Evolutionary conservation across 2,888 invertebrate species (phyloP), one percentile per base, ranked within the genome.

Genomic region (Volucella inanis): DNA sequence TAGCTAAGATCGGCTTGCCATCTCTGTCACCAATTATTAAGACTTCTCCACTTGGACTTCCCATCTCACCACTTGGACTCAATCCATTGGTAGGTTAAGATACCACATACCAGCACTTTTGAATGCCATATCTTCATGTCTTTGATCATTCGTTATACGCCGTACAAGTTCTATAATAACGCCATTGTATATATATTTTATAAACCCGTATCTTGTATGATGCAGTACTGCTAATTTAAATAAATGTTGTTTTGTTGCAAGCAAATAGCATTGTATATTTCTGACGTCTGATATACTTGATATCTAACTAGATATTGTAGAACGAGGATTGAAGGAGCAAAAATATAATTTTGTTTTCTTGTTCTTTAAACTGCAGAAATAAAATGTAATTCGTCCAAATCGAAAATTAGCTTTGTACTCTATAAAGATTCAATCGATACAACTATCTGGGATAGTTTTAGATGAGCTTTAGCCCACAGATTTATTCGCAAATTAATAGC

Each of bases 201-300:
- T 45, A 18, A 67, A 54, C 10, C 38, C 31, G 1, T 54, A 41
- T 65, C n/a, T 31, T 12, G 41, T 49, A 55, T 61, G 45, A 45
- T 38, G 45, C 61, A 62, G 52, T 38, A 62, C 52, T 45, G 62
- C 43, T 55, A 11, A 54, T 45, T 72, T 62, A 39, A 45, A 62
- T 72, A 72, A 72, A 72, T 45, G n/a, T 50, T 50, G 41, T 31
- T 50, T 14, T 15, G 41, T 71, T 71, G 59, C 59, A 50, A 71
- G 43, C 1, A 52, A 15, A n/a, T 6, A 43, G 31, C 31, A 18
- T 8, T 2, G 14, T 10, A 3, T 18, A 12, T 8, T 61, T 43
- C 22, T 14, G 18, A 18, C n/a, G n/a, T n/a, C n/a, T n/a, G n/a
- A n/a, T n/a, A n/a, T n/a, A n/a, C n/a, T n/a, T n/a, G n/a, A n/a